Conservation (phyloP, 2,888 invertebrate genomes). For the Spodoptera littoralis region DNA sequence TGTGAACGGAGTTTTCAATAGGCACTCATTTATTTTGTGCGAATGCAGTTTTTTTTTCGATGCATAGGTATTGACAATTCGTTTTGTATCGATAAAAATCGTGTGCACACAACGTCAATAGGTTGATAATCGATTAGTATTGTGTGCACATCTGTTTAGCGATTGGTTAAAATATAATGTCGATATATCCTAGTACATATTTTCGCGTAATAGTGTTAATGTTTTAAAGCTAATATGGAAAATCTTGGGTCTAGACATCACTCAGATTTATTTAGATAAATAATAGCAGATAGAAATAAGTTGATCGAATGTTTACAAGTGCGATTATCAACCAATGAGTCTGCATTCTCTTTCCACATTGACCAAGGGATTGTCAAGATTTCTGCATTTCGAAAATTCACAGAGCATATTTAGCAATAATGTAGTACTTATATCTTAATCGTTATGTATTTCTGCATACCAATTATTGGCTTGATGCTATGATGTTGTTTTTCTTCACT, state of each 20-base stretch:
- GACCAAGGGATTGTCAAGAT: no score
- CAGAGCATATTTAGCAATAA: no score
- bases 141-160: not conserved
- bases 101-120: not conserved
- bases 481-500: no score
- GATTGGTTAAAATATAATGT: not conserved
- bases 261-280: not conserved
- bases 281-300: no score
- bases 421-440: no score
- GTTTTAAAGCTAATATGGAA: not conserved
- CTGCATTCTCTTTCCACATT: no score
- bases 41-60: conserved; percentile 5
- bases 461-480: not conserved
- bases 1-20: no score
- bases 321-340: no score
- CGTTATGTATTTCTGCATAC: no score
- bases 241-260: no score
- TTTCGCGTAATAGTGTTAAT: conserved; percentile 12
- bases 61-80: not conserved
- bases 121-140: not conserved
- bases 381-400: no score
- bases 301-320: no score
- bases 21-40: not conserved
- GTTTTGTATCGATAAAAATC: conserved; percentile 2
- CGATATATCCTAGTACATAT: not conserved